Base-by-base conservation (phyloP, 2,797 vertebrate species). In the Amphiprion clarkii region DNA sequence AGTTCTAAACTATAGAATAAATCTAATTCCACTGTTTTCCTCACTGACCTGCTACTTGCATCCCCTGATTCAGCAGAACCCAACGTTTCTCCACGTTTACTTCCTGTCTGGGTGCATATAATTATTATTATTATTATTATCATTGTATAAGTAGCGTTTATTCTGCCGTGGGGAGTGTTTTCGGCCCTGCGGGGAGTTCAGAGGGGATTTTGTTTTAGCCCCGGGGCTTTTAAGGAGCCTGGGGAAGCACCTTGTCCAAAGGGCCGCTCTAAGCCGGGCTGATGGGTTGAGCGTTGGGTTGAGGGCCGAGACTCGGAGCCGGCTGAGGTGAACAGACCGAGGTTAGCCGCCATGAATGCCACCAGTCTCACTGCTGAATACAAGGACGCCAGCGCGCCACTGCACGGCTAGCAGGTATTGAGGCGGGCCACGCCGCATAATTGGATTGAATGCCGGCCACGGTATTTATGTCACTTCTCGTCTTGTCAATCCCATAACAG, bases 381-480 rank as follows among this genome's bases (percentile, higher is more conserved):
- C 96, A 93, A 93, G 94, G 96, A 98, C 96, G 97, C 97, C 92
- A 93, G 95, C 88, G 94, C 92, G 92, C 94, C 91, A 76, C 91
- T 94, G 95, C 96, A 93, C 93, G 95, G 95, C 96, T 95, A 95
- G 95, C 93, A 93, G 94, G 96, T 96, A 97, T 97, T 99, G 96
- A 99, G 95, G 96, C 88, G 93, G 95, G 94, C 96, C 96, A 97
- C 92, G 97, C 95, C 92, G 82, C 93, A 95, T 99, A 99, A 99
- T 99, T 95, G 97, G 97, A 98, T 97, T 99, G 96, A 97, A 97
- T 95, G 92, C 91, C 88, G 95, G 96, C 96, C 96, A 93, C 92
- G 95, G 97, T 96, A 96, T 98, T 98, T 97, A 94, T 97, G 98
- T 99, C 98, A 99, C 96, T 97, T 98, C 97, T 94, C 96, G 97